Evolutionary conservation across 2,113 vertebrate genomes (phyloP).

Genomic region (Oncorhynchus gorbuscha): DNA sequence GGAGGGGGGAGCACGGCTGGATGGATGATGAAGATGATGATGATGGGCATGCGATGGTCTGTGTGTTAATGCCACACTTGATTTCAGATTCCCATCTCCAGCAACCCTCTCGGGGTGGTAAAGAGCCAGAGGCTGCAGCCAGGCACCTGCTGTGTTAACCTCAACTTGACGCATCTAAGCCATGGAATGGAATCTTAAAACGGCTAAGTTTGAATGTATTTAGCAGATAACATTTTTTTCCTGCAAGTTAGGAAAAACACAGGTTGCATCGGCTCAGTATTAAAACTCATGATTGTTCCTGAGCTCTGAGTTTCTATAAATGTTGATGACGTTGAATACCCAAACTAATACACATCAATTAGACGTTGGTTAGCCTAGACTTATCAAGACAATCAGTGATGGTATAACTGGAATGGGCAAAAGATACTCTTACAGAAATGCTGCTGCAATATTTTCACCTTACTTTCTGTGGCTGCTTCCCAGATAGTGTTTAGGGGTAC

Average conservation of each 20-base stretch:
- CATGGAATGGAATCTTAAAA: constrained; percentile 10
- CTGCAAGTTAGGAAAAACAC: too few species aligned
- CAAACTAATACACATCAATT: too few species aligned
- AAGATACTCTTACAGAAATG: too few species aligned
- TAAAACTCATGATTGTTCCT: too few species aligned
- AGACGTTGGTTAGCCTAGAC: too few species aligned
- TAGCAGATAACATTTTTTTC: too few species aligned
- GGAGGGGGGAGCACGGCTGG: constrained; percentile 42
- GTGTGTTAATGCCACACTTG: constrained; percentile 64
- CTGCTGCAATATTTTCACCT: too few species aligned
- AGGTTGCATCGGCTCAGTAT: too few species aligned
- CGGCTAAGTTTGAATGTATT: not conserved
- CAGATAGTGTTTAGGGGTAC: not conserved
- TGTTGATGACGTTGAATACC: too few species aligned
- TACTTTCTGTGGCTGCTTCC: not conserved
- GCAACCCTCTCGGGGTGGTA: not conserved
- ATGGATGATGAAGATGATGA: constrained; percentile 45
- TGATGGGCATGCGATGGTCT: constrained; percentile 52
- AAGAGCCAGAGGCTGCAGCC: not conserved
- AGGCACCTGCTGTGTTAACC: constrained; percentile 17
- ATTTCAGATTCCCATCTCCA: constrained; percentile 48
- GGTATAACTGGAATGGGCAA: too few species aligned
- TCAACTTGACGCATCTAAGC: constrained; percentile 6
- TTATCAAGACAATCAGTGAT: too few species aligned
- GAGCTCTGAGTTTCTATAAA: too few species aligned